A percentile compares a stretch with the other conserved stretches of the same genome.
These are phyloP conservation scores for Actenoides hombroni DNA, from an alignment of 2,113 vertebrate genomes.

Conservation along the genomic window DNA sequence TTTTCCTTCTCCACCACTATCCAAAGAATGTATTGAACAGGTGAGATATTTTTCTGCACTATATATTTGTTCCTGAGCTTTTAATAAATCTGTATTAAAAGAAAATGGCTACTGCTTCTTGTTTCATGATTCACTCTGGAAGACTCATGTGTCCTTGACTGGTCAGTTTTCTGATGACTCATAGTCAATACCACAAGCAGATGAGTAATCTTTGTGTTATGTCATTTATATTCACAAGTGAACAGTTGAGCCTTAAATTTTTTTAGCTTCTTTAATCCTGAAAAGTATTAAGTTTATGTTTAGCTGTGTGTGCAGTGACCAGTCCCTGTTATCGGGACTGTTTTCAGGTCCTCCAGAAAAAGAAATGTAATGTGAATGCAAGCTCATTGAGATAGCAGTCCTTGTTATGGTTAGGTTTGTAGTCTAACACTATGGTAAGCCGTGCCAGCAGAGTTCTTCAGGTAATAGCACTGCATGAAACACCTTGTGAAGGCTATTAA, in stretches of 20 bases:
- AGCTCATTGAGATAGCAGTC: background rate
- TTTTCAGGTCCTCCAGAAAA: background rate
- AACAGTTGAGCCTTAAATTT: background rate
- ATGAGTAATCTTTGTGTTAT: background rate
- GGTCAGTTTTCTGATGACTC: background rate
- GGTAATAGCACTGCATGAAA: background rate
- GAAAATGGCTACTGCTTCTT: background rate
- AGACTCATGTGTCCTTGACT: background rate
- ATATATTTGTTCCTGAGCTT: background rate
- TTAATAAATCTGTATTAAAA: background rate
- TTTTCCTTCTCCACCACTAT: constrained; percentile 91
- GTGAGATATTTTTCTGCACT: constrained; percentile 67
- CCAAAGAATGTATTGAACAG: constrained; percentile 93
- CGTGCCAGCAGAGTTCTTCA: background rate
- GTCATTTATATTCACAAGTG: background rate
- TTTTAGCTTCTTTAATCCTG: background rate
- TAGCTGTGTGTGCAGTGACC: background rate
- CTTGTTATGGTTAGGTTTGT: background rate
- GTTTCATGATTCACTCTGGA: background rate
- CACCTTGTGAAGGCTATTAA: background rate
- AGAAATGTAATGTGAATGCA: background rate
- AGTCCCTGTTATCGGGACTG: background rate
- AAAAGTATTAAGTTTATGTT: background rate
- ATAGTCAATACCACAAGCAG: background rate
- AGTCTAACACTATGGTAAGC: background rate